These are phyloP conservation scores for Acropternis orthonyx DNA, from an alignment of 2,797 vertebrate genomes.

Conservation along the genomic window DNA sequence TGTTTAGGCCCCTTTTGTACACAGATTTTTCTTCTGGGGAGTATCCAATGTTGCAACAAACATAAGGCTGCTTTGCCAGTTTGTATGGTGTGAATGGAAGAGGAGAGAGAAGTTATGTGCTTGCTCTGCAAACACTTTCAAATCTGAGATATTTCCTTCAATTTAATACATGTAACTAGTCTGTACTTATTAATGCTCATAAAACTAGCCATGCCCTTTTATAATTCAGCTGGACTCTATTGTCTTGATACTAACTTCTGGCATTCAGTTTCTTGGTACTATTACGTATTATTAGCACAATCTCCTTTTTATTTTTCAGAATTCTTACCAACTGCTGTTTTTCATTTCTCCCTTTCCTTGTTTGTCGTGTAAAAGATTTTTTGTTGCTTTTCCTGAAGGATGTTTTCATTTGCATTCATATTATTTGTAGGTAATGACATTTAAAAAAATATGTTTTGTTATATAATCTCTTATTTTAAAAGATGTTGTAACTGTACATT, in stretches of 20 bases:
- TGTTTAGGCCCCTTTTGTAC: not conserved
- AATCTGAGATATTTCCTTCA: not conserved
- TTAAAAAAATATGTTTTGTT: not conserved
- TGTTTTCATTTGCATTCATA: not conserved
- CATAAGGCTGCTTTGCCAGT: not conserved
- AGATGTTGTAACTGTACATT: not conserved
- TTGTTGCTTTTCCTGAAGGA: not conserved
- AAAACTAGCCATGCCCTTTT: not conserved
- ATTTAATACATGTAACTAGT: not conserved
- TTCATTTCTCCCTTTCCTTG: not conserved
- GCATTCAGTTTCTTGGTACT: not conserved
- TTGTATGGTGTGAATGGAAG: not conserved
- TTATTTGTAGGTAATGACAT: not conserved
- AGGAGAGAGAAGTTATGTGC: not conserved
- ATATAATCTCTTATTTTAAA: not conserved
- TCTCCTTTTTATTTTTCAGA: not conserved
- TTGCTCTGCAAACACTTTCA: not conserved
- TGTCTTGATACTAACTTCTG: not conserved
- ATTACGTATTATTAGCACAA: not conserved
- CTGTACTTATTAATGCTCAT: not conserved
- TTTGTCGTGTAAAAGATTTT: not conserved
- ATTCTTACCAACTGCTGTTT: not conserved
- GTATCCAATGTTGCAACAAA: not conserved
- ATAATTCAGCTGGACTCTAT: not conserved
- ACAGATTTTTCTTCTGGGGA: not conserved